Conservation (phyloP, 2,113 vertebrate species). For the Hylia prasina region DNA sequence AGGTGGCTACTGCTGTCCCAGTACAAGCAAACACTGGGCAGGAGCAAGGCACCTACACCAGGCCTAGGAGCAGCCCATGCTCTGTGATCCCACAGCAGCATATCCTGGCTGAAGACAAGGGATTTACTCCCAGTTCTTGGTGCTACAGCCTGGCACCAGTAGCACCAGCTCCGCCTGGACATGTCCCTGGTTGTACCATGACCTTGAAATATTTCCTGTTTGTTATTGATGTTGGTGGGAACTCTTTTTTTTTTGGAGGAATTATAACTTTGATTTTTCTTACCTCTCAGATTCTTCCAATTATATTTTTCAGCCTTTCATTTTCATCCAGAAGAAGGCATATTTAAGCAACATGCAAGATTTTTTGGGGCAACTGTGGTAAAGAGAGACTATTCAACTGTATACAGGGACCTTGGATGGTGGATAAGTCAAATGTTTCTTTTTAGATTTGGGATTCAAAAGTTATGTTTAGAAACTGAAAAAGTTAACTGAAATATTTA, state of each 20-base stretch:
- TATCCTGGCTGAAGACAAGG: background rate
- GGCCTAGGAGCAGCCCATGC: background rate
- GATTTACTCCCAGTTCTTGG: background rate
- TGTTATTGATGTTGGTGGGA: accelerated
- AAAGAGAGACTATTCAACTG: no score
- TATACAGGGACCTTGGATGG: accelerated
- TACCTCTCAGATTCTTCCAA: background rate
- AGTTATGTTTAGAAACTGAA: slow-evolving; percentile 12
- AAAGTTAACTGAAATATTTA: background rate
- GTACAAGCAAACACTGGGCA: background rate
- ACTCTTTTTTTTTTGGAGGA: background rate
- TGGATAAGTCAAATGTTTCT: background rate
- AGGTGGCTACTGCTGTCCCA: background rate
- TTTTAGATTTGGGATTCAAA: background rate
- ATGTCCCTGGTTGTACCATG: background rate
- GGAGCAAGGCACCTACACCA: background rate
- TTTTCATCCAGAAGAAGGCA: background rate
- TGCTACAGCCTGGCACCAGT: background rate
- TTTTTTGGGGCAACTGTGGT: background rate
- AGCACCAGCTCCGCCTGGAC: background rate
- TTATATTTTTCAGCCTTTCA: background rate
- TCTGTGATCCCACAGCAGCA: accelerated
- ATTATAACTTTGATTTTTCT: background rate
- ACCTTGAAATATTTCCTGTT: background rate
- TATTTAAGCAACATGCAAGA: background rate